Evolutionary conservation across 2,888 invertebrate species (phyloP), one percentile per base, ranked within the genome.

Genomic region (Meta bourneti): DNA sequence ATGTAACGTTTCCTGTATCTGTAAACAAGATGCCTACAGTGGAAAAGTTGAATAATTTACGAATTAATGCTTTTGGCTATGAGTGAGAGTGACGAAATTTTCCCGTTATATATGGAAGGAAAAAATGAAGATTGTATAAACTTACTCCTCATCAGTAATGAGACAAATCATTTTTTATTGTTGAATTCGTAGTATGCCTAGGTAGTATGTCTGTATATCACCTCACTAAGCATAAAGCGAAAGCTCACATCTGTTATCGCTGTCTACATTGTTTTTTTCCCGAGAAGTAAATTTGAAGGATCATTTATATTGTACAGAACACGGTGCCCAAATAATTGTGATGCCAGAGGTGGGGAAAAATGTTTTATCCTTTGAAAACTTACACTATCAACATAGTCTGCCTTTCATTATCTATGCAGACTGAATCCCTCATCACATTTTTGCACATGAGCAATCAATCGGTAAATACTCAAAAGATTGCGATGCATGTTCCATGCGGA

Each of bases 261-360:
- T 85, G 85, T 34, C 34, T 85, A 4, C 75, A 85, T 69, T 19
- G 85, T 1, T 85, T 85, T n/a, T 19, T 13, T 1, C 13, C 8
- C n/a, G 85, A 85, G 54, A 13, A 6, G n/a, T n/a, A 13, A 1
- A 19, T 20, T 20, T 84, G 1, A 52, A 77, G 8, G 72, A 34
- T 7, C 85, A 85, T 61, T 48, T 74, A 75, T n/a, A 2, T 16
- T 9, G 1, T 52, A 13, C n/a, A n/a, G n/a, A n/a, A n/a, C n/a
- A n/a, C n/a, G n/a, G n/a, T n/a, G n/a, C n/a, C n/a, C n/a, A n/a
- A n/a, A n/a, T n/a, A n/a, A n/a, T n/a, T n/a, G n/a, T n/a, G n/a
- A n/a, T n/a, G n/a, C n/a, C n/a, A n/a, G n/a, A n/a, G n/a, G n/a
- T n/a, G n/a, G n/a, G n/a, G n/a, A n/a, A n/a, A n/a, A n/a, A n/a